Evolutionary conservation across 2,113 vertebrate genomes (phyloP).

Genomic region (Petroica traversi): DNA sequence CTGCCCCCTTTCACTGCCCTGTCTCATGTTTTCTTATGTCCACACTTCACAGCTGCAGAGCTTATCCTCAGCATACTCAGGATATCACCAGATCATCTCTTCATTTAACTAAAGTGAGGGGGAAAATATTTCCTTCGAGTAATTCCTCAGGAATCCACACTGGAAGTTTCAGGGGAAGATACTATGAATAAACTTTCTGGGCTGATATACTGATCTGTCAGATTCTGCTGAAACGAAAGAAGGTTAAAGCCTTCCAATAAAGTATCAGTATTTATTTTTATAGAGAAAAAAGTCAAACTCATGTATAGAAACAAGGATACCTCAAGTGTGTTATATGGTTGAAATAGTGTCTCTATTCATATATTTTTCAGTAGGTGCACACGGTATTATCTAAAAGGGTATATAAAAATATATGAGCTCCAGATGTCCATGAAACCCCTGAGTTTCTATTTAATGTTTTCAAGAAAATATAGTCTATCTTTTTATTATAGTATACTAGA

Average conservation of each 20-base stretch:
- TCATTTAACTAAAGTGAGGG: background rate
- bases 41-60: background rate
- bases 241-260: background rate
- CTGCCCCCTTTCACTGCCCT: background rate
- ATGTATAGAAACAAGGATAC: background rate
- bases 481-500: background rate
- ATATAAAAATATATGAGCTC: background rate
- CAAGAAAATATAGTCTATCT: background rate
- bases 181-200: background rate
- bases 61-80: background rate
- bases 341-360: background rate
- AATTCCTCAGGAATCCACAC: background rate
- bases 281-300: background rate
- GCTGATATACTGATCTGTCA: background rate
- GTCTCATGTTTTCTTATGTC: background rate
- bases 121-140: background rate
- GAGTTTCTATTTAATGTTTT: background rate
- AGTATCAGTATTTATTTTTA: background rate
- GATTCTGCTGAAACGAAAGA: background rate
- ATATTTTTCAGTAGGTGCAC: background rate
- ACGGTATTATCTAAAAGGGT: background rate
- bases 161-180: background rate
- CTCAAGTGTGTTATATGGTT: background rate
- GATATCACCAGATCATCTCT: background rate
- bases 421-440: background rate